Evolutionary conservation across 2,888 invertebrate genomes (phyloP).

Genomic region (Microplitis manilae): DNA sequence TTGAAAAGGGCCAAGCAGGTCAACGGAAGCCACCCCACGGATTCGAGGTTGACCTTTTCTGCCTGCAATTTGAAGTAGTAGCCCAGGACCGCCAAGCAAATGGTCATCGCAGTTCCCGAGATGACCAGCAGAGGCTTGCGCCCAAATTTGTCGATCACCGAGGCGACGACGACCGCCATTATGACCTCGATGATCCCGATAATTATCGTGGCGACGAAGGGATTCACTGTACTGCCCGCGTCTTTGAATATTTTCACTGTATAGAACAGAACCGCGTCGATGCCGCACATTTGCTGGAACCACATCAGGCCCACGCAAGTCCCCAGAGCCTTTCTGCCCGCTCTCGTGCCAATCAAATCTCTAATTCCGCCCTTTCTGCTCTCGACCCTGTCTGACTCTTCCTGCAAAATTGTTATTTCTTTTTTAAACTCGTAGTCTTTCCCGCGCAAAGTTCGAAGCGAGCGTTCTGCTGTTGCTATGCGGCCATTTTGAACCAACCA

Average conservation of each 20-base stretch:
- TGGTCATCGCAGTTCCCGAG: slow-evolving; percentile 70
- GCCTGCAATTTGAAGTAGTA: slow-evolving; percentile 65
- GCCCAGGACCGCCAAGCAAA: slow-evolving; percentile 66
- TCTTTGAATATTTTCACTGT: slow-evolving; percentile 69
- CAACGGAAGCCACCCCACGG: slow-evolving; percentile 71
- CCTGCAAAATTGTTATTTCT: slow-evolving; percentile 58
- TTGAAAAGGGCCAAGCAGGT: slow-evolving; percentile 69
- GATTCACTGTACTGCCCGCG: slow-evolving; percentile 68
- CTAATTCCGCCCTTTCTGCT: slow-evolving; percentile 61
- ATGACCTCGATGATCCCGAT: slow-evolving; percentile 73
- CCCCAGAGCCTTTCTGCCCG: slow-evolving; percentile 70
- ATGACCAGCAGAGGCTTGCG: slow-evolving; percentile 73
- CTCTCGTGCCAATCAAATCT: slow-evolving; percentile 61
- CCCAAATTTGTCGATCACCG: slow-evolving; percentile 74
- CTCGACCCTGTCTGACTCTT: slow-evolving; percentile 59
- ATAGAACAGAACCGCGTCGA: slow-evolving; percentile 72
- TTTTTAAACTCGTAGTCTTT: slow-evolving; percentile 54
- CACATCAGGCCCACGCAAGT: slow-evolving; percentile 74
- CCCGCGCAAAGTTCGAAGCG: slow-evolving; percentile 57
- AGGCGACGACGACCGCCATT: slow-evolving; percentile 66
- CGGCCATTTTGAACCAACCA: slow-evolving; percentile 61
- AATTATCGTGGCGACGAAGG: slow-evolving; percentile 71
- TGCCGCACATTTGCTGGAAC: slow-evolving; percentile 72
- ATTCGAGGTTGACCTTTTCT: slow-evolving; percentile 54
- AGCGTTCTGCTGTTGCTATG: slow-evolving; percentile 54